phyloP scores from a whole-genome alignment of 1,140 invertebrate species.

The Zaprionus inermis region DNA sequence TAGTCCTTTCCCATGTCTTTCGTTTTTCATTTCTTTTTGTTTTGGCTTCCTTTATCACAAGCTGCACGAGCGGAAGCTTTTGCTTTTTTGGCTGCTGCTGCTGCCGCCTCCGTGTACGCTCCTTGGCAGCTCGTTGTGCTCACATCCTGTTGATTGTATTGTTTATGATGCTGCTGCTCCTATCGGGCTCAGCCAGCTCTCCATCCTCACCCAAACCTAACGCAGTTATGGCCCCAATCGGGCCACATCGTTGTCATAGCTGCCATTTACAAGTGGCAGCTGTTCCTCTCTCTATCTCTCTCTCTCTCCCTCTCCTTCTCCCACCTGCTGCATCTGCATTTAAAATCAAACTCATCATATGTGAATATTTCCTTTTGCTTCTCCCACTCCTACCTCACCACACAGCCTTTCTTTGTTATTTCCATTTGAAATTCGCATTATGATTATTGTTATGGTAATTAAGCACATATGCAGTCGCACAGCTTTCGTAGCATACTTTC shows the following conservation, averaged over 20 bases:
- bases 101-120: background rate
- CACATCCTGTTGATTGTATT: slow-evolving; percentile 58
- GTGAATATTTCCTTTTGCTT: background rate
- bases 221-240: background rate
- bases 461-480: slow-evolving; percentile 6
- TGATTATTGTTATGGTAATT: slow-evolving; percentile 50
- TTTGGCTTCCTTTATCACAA: slow-evolving; percentile 37
- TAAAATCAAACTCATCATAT: slow-evolving; percentile 16
- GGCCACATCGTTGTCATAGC: slow-evolving; percentile 28
- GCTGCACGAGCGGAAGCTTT: slow-evolving; percentile 36
- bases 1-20: slow-evolving; percentile 31
- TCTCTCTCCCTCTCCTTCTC: background rate
- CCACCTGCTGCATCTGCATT: slow-evolving; percentile 10
- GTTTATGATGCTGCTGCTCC: slow-evolving; percentile 47
- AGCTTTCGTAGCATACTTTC: slow-evolving; percentile 35
- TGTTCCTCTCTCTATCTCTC: background rate
- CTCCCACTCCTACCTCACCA: background rate
- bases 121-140: slow-evolving; percentile 36
- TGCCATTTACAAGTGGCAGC: slow-evolving; percentile 28
- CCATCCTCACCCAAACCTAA: background rate
- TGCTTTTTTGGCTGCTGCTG: slow-evolving; percentile 15
- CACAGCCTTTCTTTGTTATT: slow-evolving; percentile 1
- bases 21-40: slow-evolving; percentile 1
- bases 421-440: slow-evolving; percentile 19
- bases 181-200: background rate